A percentile compares a stretch with the other conserved stretches of the same genome.
These are phyloP conservation scores for Hipparchia semele DNA, from an alignment of 2,888 invertebrate genomes.

Conservation along the genomic window DNA sequence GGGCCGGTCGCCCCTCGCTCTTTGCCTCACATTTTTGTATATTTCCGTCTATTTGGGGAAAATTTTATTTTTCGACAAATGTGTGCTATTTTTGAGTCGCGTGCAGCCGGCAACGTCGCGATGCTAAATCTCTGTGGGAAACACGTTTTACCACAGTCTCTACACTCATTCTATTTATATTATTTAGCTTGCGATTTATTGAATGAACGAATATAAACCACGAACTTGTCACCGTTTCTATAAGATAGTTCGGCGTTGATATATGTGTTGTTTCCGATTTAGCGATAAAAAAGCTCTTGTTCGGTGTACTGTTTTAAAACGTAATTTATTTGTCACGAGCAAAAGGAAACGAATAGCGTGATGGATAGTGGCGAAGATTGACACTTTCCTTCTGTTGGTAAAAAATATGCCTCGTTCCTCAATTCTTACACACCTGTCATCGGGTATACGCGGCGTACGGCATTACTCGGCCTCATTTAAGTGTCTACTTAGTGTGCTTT, in stretches of 20 bases:
- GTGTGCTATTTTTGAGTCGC: conserved; percentile 79
- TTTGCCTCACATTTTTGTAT: conserved; percentile 80
- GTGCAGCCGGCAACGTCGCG: conserved; percentile 77
- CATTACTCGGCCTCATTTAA: conserved; percentile 1
- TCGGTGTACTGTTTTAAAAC: conserved; percentile 45
- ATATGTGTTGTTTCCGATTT: conserved; percentile 32
- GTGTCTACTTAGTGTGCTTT: background rate
- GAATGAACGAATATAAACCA: conserved; percentile 30
- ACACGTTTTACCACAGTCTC: conserved; percentile 57
- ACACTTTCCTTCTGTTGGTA: conserved; percentile 76
- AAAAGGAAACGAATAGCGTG: conserved; percentile 71
- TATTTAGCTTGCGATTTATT: conserved; percentile 46
- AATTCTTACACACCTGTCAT: conserved; percentile 50
- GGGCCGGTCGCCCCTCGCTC: conserved; percentile 81
- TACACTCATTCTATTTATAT: conserved; percentile 47
- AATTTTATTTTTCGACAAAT: conserved; percentile 82
- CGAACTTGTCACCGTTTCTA: conserved; percentile 24
- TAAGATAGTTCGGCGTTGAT: conserved; percentile 29
- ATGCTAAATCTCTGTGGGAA: conserved; percentile 82
- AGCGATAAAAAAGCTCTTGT: conserved; percentile 33
- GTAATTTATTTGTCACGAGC: conserved; percentile 64
- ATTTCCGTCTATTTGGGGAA: conserved; percentile 83
- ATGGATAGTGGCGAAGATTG: conserved; percentile 74
- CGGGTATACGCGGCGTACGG: conserved; percentile 19
- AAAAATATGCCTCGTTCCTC: conserved; percentile 62